Evolutionary conservation across 1,140 invertebrate species (phyloP), one percentile per base, ranked within the genome.

Genomic region (Diorhabda elongata): DNA sequence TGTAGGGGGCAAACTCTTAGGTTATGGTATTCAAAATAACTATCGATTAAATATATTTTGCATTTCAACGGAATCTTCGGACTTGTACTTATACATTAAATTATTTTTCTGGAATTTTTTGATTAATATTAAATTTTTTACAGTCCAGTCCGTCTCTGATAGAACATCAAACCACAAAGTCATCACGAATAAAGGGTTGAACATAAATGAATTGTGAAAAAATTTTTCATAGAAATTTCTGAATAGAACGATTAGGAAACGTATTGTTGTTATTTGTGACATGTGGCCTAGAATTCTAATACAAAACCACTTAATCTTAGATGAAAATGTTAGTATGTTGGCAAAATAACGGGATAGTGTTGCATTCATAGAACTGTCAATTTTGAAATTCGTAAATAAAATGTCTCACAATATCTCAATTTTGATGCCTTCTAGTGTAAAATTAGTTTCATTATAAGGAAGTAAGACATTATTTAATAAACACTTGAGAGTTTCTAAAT

Each of bases 191-290:
- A 52, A 52, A 52, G 47, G 47, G 47, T 52, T 52, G 47, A 6
- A 6, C 47, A 52, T 52, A 52, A 52, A 4, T 52, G 47, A 52
- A 52, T 8, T n/a, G 47, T 52, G 47, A 52, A 52, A 6, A 26
- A 52, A 52, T 52, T 52, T 52, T 52, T 52, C 47, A 52, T 8
- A 52, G 47, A 52, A 52, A 52, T 52, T 52, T n/a, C n/a, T 52
- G 6, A 52, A 52, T 52, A 52, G 47, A 52, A 8, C 47, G 47
- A 52, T 52, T 52, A 52, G 47, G 4, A 52, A 52, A n/a, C 47
- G 26, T 4, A 52, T 52, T 52, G 47, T 52, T 52, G 47, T 52
- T 52, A 52, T 52, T 52, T 52, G 47, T 52, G 47, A 52, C 47
- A 52, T 52, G 47, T 52, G 47, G 47, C n/a, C 47, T 52, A 52